Conservation (phyloP, 2,797 vertebrate genomes). For the Salmo trutta region DNA sequence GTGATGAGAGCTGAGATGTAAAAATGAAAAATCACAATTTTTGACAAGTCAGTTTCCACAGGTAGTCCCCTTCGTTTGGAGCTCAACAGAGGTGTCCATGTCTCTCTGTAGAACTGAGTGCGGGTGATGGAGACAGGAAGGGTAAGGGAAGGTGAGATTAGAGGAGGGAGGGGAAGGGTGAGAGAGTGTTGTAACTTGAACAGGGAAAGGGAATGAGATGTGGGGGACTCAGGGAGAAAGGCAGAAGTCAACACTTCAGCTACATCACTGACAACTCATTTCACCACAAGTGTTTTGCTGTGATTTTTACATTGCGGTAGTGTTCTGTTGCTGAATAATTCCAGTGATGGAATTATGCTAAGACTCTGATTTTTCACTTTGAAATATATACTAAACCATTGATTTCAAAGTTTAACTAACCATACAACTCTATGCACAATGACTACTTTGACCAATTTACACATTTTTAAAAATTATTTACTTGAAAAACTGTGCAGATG, state of each 20-base stretch:
- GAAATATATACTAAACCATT: no score
- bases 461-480: no score
- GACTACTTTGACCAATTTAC: no score
- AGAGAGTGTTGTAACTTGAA: background rate
- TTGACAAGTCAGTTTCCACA: background rate
- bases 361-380: no score
- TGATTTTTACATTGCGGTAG: background rate
- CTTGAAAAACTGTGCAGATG: no score
- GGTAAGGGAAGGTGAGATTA: background rate
- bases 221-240: background rate
- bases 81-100: slow-evolving; percentile 2
- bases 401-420: no score
- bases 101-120: background rate
- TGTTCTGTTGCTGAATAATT: background rate
- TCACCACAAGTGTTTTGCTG: background rate
- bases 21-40: background rate
- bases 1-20: background rate
- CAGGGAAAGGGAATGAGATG: background rate
- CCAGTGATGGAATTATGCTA: background rate
- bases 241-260: background rate
- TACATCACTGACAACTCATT: background rate
- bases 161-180: background rate
- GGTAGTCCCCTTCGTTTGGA: background rate
- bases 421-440: no score
- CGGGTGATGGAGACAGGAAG: background rate